Percentiles rank a stretch among this genome's conserved stretches.
These are phyloP conservation scores for Pharmacophagus antenor DNA, from an alignment of 2,888 invertebrate species.

Conservation along the genomic window DNA sequence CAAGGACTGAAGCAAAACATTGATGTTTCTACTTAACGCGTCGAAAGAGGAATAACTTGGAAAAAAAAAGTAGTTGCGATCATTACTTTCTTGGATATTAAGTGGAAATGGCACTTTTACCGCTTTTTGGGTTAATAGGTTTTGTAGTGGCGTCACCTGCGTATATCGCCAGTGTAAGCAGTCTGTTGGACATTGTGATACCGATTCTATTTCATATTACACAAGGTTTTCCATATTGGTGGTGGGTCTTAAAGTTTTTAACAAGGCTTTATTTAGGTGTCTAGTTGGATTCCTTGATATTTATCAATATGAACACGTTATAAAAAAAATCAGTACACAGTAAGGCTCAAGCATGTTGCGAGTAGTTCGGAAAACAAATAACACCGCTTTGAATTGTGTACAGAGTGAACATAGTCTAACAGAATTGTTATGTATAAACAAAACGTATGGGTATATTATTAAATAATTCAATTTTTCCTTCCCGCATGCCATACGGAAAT, in stretches of 20 bases:
- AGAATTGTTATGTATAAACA: constrained; percentile 36
- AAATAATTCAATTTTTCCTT: constrained; percentile 56
- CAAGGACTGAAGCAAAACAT: too few species aligned
- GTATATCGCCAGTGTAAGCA: constrained; percentile 18
- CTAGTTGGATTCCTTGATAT: background rate
- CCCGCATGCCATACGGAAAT: constrained; percentile 69
- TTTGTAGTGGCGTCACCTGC: constrained; percentile 50
- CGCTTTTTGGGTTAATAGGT: constrained; percentile 53
- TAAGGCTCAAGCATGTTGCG: constrained; percentile 20
- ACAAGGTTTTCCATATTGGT: constrained; percentile 9
- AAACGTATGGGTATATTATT: constrained; percentile 30
- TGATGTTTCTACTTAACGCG: background rate
- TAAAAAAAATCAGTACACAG: background rate
- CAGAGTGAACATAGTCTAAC: constrained; percentile 31
- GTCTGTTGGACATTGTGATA: constrained; percentile 4
- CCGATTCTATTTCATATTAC: constrained; percentile 11
- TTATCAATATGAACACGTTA: background rate
- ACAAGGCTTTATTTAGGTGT: background rate
- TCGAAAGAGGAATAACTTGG: constrained; percentile 7
- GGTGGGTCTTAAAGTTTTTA: constrained; percentile 14
- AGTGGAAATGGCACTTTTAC: constrained; percentile 55
- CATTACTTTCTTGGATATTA: constrained; percentile 45
- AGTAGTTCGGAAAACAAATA: constrained; percentile 26
- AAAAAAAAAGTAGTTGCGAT: constrained; percentile 47
- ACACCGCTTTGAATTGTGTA: constrained; percentile 28